phyloP scores from a whole-genome alignment of 2,113 vertebrate genomes.

The Panurus biarmicus region DNA sequence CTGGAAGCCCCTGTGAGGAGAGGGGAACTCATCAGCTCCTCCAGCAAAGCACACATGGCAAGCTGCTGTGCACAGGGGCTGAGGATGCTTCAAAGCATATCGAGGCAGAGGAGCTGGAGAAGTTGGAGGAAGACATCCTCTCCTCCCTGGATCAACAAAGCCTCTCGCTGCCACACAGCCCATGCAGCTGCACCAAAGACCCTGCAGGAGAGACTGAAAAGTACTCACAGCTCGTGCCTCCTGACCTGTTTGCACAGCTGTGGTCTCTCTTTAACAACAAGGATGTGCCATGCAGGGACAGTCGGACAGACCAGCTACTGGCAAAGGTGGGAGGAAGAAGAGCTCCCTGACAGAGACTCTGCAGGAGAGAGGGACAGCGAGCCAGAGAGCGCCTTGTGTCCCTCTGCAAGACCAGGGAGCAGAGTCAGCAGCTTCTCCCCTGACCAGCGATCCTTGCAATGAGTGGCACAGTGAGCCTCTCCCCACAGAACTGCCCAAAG shows the following conservation, averaged over 20 bases:
- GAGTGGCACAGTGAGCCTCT: background rate
- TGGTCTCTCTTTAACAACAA: background rate
- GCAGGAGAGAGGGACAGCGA: background rate
- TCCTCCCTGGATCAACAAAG: background rate
- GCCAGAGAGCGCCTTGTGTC: accelerated
- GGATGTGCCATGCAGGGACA: accelerated
- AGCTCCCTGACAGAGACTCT: background rate
- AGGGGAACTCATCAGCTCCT: background rate
- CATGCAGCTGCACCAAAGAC: too few relatives aligned
- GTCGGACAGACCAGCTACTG: accelerated
- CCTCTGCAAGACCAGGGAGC: background rate
- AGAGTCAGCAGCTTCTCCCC: background rate
- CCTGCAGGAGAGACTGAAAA: background rate
- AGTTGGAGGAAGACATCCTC: background rate
- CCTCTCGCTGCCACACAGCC: accelerated
- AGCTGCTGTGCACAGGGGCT: accelerated
- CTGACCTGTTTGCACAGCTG: background rate
- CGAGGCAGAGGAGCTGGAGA: background rate
- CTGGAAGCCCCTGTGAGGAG: background rate
- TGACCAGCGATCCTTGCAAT: accelerated
- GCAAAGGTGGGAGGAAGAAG: background rate
- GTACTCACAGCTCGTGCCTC: background rate
- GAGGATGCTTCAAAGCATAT: background rate
- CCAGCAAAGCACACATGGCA: accelerated
- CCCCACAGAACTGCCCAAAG: accelerated